These are phyloP conservation scores for Drosophila merina DNA, from an alignment of 2,888 invertebrate species.

Conservation along the genomic window DNA sequence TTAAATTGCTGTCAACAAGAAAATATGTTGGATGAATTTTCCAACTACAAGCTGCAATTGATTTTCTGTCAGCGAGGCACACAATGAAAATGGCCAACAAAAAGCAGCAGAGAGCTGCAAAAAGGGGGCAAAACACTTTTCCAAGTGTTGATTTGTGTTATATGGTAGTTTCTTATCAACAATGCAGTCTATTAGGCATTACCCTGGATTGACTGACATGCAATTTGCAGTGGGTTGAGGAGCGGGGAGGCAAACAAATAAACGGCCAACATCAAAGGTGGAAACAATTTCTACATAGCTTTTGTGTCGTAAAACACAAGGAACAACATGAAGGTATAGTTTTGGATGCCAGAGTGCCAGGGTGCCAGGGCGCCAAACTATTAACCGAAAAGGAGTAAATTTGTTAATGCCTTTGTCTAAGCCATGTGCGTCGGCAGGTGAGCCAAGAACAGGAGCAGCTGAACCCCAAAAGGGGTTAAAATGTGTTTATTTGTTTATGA, in stretches of 20 bases:
- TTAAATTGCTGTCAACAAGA: slow-evolving; percentile 77
- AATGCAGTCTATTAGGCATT: slow-evolving; percentile 72
- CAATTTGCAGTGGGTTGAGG: slow-evolving; percentile 19
- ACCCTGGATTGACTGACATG: slow-evolving; percentile 67
- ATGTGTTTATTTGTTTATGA: slow-evolving; percentile 80
- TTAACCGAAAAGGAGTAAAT: slow-evolving; percentile 76
- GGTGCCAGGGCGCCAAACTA: slow-evolving; percentile 70
- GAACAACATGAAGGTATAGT: slow-evolving; percentile 44
- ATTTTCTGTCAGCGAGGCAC: slow-evolving; percentile 72
- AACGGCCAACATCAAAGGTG: slow-evolving; percentile 70
- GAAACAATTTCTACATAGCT: slow-evolving; percentile 61
- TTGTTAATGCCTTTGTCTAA: slow-evolving; percentile 80
- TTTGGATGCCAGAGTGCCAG: slow-evolving; percentile 15
- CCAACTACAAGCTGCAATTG: slow-evolving; percentile 56
- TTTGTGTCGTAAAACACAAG: slow-evolving; percentile 68
- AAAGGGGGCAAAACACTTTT: slow-evolving; percentile 67
- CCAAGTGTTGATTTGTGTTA: slow-evolving; percentile 77
- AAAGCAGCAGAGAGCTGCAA: slow-evolving; percentile 1
- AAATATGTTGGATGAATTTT: slow-evolving; percentile 74
- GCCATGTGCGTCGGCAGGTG: slow-evolving; percentile 70
- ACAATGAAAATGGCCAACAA: slow-evolving; percentile 30
- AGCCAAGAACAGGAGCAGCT: slow-evolving; percentile 26
- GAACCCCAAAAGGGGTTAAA: slow-evolving; percentile 71
- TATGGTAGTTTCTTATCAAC: slow-evolving; percentile 77
- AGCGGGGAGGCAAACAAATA: slow-evolving; percentile 65